Conservation (phyloP, 92 coral and sea anemone species). For the Actinostola sp. region DNA sequence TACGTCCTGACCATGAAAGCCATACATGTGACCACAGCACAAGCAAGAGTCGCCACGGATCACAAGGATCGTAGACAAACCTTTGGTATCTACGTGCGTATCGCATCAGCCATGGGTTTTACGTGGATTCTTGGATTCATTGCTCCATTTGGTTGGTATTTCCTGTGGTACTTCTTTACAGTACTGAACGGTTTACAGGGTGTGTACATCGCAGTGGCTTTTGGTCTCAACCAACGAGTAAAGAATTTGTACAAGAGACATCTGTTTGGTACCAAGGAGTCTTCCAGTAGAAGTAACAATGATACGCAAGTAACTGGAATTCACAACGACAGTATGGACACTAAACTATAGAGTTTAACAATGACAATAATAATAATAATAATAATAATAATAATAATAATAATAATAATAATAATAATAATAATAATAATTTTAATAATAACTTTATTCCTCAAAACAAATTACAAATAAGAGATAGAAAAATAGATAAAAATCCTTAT, state of each 20-base stretch:
- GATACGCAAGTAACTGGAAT: too few relatives aligned
- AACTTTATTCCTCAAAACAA: too few relatives aligned
- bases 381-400: too few relatives aligned
- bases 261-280: background rate
- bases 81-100: slow-evolving; percentile 49
- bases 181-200: slow-evolving; percentile 41
- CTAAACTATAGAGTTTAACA: too few relatives aligned
- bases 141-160: slow-evolving; percentile 9
- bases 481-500: too few relatives aligned
- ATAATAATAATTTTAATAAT: too few relatives aligned
- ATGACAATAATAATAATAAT: too few relatives aligned
- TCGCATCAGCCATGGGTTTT: slow-evolving; percentile 56
- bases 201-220: slow-evolving; percentile 52
- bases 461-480: too few relatives aligned
- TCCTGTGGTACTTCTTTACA: slow-evolving; percentile 39
- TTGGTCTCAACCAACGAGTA: slow-evolving; percentile 43
- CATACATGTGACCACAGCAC: slow-evolving; percentile 43
- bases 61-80: slow-evolving; percentile 12
- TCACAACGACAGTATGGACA: too few relatives aligned
- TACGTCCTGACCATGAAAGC: slow-evolving; percentile 55
- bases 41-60: slow-evolving; percentile 37
- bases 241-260: slow-evolving; percentile 11
- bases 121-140: slow-evolving; percentile 50
- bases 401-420: too few relatives aligned
- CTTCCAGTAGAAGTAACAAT: too few relatives aligned